Percentiles rank a stretch among this genome's conserved stretches.
phyloP scores from a whole-genome alignment of 2,797 vertebrate species.

The Platalea minor region DNA sequence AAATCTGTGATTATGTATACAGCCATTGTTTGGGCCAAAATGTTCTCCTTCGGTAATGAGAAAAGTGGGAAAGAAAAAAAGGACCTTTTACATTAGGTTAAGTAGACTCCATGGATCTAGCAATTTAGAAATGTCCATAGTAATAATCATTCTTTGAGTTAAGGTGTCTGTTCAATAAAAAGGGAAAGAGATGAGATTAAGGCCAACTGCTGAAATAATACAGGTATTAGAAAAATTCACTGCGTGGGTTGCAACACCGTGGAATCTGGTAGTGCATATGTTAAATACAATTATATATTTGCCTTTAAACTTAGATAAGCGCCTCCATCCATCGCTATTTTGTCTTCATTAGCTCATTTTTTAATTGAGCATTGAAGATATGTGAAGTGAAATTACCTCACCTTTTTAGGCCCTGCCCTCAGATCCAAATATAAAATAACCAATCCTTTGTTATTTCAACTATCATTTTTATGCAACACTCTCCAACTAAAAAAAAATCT shows the following conservation, averaged over 20 bases:
- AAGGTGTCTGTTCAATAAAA: not conserved
- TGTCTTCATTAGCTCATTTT: not conserved
- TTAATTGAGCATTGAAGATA: not conserved
- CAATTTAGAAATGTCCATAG: constrained; percentile 11
- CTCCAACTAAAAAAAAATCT: not conserved
- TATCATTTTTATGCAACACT: not conserved
- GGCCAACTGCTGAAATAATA: not conserved
- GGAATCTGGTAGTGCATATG: not conserved
- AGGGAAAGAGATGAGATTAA: not conserved
- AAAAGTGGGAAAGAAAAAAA: not conserved
- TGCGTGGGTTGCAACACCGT: not conserved
- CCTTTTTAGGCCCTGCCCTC: not conserved
- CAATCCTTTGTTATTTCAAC: not conserved
- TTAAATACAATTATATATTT: not conserved
- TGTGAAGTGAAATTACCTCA: not conserved
- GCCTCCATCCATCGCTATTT: not conserved
- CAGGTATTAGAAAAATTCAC: not conserved
- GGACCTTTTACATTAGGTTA: not conserved
- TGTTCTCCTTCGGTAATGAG: not conserved
- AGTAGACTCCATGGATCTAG: not conserved
- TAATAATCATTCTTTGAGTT: not conserved
- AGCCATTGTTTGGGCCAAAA: not conserved
- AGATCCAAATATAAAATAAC: not conserved
- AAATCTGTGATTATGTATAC: not conserved
- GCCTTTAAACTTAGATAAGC: not conserved